Conservation (phyloP, 2,113 vertebrate species). For the Hepsetus odoe region DNA sequence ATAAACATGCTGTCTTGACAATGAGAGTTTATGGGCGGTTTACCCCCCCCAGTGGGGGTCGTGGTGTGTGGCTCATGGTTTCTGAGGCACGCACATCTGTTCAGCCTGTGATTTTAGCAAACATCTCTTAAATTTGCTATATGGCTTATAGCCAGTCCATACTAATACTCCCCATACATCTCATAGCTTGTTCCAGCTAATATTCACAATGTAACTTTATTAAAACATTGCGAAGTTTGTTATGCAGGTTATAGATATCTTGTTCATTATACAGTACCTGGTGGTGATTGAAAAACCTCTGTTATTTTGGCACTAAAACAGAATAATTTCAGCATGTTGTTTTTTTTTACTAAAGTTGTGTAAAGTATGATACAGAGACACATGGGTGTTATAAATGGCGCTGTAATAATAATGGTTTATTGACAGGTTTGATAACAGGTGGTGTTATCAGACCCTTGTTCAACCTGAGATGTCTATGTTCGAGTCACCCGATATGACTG, state of each 20-base stretch:
- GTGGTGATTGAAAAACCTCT: too few relatives aligned
- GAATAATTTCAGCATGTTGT: too few relatives aligned
- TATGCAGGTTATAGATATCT: too few relatives aligned
- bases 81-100: neutral
- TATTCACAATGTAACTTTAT: too few relatives aligned
- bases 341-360: too few relatives aligned
- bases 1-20: constrained; percentile 30
- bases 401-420: neutral
- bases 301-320: too few relatives aligned
- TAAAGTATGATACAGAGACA: neutral
- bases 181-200: too few relatives aligned
- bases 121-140: neutral
- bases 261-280: too few relatives aligned
- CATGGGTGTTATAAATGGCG: too few relatives aligned
- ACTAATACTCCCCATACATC: too few relatives aligned
- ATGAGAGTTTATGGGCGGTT: constrained; percentile 33
- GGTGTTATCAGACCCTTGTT: neutral
- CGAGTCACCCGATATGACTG: neutral
- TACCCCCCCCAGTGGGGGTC: constrained; percentile 18
- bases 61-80: constrained; percentile 9
- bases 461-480: neutral
- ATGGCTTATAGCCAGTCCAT: too few relatives aligned
- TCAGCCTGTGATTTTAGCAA: neutral
- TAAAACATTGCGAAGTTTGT: too few relatives aligned
- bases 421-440: neutral